These are phyloP conservation scores for Hypotaenidia philippensis DNA, from an alignment of 2,797 vertebrate genomes.

Conservation along the genomic window DNA sequence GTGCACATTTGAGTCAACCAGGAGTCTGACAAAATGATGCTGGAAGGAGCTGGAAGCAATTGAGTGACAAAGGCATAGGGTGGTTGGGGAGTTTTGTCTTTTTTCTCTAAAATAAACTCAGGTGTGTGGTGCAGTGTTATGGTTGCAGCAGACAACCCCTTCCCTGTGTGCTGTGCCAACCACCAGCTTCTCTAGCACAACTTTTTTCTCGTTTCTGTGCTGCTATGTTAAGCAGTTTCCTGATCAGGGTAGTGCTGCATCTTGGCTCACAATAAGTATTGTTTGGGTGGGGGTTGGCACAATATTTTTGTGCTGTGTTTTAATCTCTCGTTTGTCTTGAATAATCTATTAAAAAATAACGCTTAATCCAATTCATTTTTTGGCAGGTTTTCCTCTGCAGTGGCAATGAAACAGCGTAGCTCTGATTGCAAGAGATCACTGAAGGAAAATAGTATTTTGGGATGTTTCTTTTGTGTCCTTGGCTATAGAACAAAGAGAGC, in stretches of 20 bases:
- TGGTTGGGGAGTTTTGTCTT: background rate
- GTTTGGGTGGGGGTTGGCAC: background rate
- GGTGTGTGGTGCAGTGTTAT: background rate
- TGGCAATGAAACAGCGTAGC: background rate
- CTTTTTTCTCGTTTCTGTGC: background rate
- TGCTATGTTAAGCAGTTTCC: background rate
- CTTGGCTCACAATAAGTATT: conserved; percentile 39
- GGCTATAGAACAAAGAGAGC: background rate
- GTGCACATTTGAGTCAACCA: background rate
- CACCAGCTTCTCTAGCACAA: background rate
- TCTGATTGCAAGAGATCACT: background rate
- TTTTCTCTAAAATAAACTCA: background rate
- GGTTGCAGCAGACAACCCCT: background rate
- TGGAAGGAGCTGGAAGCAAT: background rate
- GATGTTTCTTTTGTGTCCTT: background rate
- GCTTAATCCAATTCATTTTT: background rate
- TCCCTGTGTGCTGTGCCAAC: background rate
- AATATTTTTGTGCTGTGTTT: background rate
- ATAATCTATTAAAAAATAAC: conserved; percentile 9
- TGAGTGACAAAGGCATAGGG: background rate
- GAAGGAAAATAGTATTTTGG: background rate
- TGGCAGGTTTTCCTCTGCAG: background rate
- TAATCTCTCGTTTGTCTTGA: conserved; percentile 2
- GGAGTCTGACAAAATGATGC: background rate
- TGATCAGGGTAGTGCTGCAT: background rate